These are phyloP conservation scores for Brachypteracias leptosomus DNA, from an alignment of 2,113 vertebrate species.

Conservation along the genomic window DNA sequence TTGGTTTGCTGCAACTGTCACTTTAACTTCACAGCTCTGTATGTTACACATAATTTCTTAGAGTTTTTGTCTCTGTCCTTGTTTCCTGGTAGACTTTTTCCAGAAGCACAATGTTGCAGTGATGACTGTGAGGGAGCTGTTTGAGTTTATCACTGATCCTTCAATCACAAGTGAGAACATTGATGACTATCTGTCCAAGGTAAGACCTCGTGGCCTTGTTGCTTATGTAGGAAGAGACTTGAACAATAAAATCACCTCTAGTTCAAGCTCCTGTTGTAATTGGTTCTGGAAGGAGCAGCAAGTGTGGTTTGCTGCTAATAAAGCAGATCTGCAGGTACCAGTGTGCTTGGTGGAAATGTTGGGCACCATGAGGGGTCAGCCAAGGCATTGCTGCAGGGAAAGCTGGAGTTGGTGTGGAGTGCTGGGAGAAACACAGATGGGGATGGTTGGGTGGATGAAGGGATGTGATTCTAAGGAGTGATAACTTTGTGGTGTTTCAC, in stretches of 20 bases:
- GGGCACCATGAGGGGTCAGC: neutral
- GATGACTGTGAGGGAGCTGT: slow-evolving; percentile 94
- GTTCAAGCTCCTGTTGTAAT: neutral
- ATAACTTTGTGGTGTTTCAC: slow-evolving; percentile 28
- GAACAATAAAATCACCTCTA: neutral
- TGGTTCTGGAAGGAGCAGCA: neutral
- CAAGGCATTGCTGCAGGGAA: neutral
- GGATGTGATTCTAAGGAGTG: neutral
- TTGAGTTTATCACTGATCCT: slow-evolving; percentile 93
- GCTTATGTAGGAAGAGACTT: neutral
- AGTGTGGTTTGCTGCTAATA: neutral
- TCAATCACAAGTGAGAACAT: slow-evolving; percentile 87
- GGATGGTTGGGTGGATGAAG: neutral
- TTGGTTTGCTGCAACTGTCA: neutral
- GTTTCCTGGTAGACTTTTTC: slow-evolving; percentile 85
- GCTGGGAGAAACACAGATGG: neutral
- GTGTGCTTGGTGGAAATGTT: neutral
- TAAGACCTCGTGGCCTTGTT: slow-evolving; percentile 12
- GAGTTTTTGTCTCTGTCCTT: neutral
- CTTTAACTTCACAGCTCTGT: neutral
- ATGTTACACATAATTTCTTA: neutral
- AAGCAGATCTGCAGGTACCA: rapidly evolving
- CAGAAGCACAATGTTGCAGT: slow-evolving; percentile 83
- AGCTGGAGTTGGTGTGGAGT: neutral
- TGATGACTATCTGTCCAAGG: slow-evolving; percentile 90